Evolutionary conservation across 2,888 invertebrate genomes (phyloP).

Genomic region (Catocala sponsa): DNA sequence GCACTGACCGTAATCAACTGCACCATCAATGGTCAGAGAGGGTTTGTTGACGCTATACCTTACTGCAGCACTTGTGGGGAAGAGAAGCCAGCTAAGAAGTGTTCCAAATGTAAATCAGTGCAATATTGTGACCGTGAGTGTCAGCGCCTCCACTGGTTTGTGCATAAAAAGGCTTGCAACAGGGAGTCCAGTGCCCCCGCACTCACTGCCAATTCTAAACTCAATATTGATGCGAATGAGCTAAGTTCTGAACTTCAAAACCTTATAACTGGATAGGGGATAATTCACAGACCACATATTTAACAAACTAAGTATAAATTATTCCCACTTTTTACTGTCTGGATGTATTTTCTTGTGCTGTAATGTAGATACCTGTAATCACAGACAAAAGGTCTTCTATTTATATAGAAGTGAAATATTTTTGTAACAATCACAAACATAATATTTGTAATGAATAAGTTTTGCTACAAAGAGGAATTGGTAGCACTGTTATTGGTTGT

Average conservation of each 20-base stretch:
- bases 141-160: slow-evolving; percentile 97
- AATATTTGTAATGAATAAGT: slow-evolving; percentile 26
- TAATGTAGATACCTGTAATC: slow-evolving; percentile 42
- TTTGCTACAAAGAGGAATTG: slow-evolving; percentile 24
- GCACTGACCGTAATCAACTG: slow-evolving; percentile 92
- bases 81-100: slow-evolving; percentile 96
- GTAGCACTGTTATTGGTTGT: slow-evolving; percentile 31
- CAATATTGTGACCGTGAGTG: slow-evolving; percentile 98
- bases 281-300: slow-evolving; percentile 6
- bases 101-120: slow-evolving; percentile 97
- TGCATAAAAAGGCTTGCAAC: slow-evolving; percentile 95
- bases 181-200: slow-evolving; percentile 85
- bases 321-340: slow-evolving; percentile 46
- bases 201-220: slow-evolving; percentile 60
- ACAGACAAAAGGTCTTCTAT: slow-evolving; percentile 32
- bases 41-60: slow-evolving; percentile 90
- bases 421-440: slow-evolving; percentile 46
- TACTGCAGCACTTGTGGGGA: slow-evolving; percentile 96
- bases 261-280: slow-evolving; percentile 75
- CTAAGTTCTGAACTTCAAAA: slow-evolving; percentile 85
- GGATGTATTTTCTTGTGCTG: slow-evolving; percentile 50
- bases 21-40: slow-evolving; percentile 96
- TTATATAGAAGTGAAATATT: slow-evolving; percentile 38
- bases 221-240: slow-evolving; percentile 79
- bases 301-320: slow-evolving; percentile 40